Conservation (phyloP, 2,797 vertebrate species). For the Gouania willdenowi region DNA sequence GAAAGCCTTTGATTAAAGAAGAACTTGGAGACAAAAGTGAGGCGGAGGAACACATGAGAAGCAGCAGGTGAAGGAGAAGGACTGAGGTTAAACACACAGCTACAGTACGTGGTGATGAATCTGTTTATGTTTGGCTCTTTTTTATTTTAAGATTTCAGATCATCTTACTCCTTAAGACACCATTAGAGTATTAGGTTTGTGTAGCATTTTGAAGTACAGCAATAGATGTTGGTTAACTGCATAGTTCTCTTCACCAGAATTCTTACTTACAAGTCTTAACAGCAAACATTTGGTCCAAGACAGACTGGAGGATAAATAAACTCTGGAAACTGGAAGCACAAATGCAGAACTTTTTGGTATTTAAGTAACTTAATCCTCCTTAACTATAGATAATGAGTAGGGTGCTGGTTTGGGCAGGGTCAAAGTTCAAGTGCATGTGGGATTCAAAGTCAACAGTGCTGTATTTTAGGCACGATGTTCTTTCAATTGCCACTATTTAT, state of each 20-base stretch:
- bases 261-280: no score
- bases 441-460: constrained; percentile 40
- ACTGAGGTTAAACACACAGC: neutral
- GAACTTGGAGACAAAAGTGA: constrained; percentile 9
- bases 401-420: constrained; percentile 38
- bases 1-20: constrained; percentile 10
- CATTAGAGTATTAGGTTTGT: no score
- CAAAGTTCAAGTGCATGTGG: constrained; percentile 49
- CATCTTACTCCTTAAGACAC: no score
- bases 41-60: constrained; percentile 20
- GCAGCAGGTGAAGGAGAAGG: constrained; percentile 10
- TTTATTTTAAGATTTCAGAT: no score
- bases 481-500: constrained; percentile 54
- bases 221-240: no score
- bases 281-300: no score
- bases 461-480: constrained; percentile 45
- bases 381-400: constrained; percentile 27
- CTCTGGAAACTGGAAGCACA: constrained; percentile 6
- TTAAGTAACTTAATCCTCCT: constrained; percentile 34
- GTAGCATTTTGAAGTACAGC: no score
- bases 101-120: no score
- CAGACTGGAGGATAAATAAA: no score
- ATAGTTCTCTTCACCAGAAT: no score
- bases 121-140: no score
- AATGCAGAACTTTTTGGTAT: constrained; percentile 1